phyloP scores from a whole-genome alignment of 2,888 invertebrate genomes.

The Scelioninae gen. 1 region DNA sequence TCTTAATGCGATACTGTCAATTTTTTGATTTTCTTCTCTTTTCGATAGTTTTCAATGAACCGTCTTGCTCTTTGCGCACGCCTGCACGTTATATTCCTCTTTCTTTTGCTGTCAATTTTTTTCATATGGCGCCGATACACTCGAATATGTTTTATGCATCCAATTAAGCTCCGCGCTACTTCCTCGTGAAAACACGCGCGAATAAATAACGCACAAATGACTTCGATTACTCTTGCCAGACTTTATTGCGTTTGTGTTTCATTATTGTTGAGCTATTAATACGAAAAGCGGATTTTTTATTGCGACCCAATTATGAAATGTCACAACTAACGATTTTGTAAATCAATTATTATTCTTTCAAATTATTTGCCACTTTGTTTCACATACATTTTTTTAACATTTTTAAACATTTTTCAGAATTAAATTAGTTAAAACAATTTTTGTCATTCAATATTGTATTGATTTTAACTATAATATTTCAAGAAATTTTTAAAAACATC shows the following conservation, averaged over 20 bases:
- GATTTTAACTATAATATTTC: no score
- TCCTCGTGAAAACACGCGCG: constrained; percentile 21
- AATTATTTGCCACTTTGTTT: no score
- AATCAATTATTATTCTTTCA: no score
- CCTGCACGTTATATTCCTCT: not conserved
- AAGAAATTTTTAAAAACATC: no score
- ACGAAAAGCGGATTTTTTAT: constrained; percentile 23
- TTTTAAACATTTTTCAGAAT: no score
- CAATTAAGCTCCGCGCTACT: constrained; percentile 42
- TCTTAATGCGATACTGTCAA: constrained; percentile 5
- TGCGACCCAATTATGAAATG: no score
- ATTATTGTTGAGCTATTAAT: constrained; percentile 9
- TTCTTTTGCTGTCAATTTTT: not conserved
- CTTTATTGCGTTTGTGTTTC: constrained; percentile 10
- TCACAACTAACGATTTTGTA: no score
- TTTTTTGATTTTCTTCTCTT: constrained; percentile 1
- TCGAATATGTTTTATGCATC: constrained; percentile 34
- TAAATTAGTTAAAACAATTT: no score
- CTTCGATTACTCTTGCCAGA: constrained; percentile 30
- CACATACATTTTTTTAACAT: no score
- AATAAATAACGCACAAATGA: constrained; percentile 34
- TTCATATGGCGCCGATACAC: constrained; percentile 1
- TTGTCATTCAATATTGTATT: no score
- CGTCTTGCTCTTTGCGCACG: no score
- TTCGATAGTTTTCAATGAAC: not conserved